Base-by-base conservation (phyloP, 2,888 invertebrate species). In the Amaurobius ferox region DNA sequence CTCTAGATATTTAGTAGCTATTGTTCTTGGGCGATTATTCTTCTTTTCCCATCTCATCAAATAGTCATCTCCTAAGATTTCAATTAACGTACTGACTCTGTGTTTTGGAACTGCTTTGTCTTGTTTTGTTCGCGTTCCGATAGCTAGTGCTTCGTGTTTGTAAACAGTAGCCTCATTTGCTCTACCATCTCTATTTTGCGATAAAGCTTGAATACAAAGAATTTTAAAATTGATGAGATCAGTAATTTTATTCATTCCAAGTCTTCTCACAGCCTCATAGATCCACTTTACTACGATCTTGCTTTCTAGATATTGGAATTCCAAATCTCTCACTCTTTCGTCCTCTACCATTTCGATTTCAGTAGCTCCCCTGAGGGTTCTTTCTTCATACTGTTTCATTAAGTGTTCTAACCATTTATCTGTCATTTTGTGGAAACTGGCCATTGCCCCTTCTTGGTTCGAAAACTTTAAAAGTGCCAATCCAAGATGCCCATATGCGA, bases 181-280 rank as follows among this genome's bases (percentile, higher is more conserved):
- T 0, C 23, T 64, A 0, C 44, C 40, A 19, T 55, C 39, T 23
- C 77, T 62, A 13, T 72, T 83, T 23, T 61, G 32, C 6, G 28
- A 39, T 28, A 83, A 30, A 3, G 48, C 77, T 39, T 77, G 83
- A n/a, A 83, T 32, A 11, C 83, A 77, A 64, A 83, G 30, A 32
- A 83, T 66, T n/a, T 83, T 83, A 26, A 83, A 83, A 40, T 77
- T 77, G 1, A 83, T 72, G 1, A 71, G n/a, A 55, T 83, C 83
- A 6, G 83, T 77, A 11, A 6, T 7, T 1, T 23, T 11, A 40
- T 71, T 61, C 77, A 83, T 77, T 13, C 40, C 55, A 19, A 83
- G 23, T 0, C 55, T 44, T 23, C 77, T 70, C 1, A 83, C 48
- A 0, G 11, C 40, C 30, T 77, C 83, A 29, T 83, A 83, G 6